phyloP scores from a whole-genome alignment of 2,888 invertebrate species.

The Thymelicus acteon region DNA sequence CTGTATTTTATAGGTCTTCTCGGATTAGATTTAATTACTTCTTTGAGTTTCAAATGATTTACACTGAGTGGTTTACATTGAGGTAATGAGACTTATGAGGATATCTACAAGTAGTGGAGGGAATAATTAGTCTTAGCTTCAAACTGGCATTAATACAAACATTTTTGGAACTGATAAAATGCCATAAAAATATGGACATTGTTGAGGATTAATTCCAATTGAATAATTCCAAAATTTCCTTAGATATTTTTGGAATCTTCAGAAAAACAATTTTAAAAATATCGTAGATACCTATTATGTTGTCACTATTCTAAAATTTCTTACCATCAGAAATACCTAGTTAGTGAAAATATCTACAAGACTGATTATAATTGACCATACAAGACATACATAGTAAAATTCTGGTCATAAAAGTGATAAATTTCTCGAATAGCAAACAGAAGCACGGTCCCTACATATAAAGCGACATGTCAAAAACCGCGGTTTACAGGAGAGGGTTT shows the following conservation, averaged over 20 bases:
- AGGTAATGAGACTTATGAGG: conserved; percentile 13
- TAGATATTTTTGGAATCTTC: conserved; percentile 62
- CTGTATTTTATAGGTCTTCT: too few relatives aligned
- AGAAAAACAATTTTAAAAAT: conserved; percentile 2
- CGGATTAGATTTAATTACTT: too few relatives aligned
- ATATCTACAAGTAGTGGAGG: conserved; percentile 74
- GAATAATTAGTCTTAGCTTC: conserved; percentile 74
- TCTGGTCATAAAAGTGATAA: not conserved
- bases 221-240: conserved; percentile 69
- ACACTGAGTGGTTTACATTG: too few relatives aligned
- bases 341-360: conserved; percentile 23
- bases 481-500: too few relatives aligned
- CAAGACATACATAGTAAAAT: conserved; percentile 13
- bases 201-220: conserved; percentile 58
- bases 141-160: conserved; percentile 45
- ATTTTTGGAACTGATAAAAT: conserved; percentile 4
- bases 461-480: too few relatives aligned
- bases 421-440: conserved; percentile 9
- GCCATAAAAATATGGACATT: not conserved
- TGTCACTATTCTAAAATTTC: conserved; percentile 21
- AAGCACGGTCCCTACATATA: too few relatives aligned
- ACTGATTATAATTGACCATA: conserved; percentile 32
- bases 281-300: not conserved
- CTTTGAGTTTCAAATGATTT: too few relatives aligned
- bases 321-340: conserved; percentile 45